Evolutionary conservation across 2,888 invertebrate species (phyloP).

Genomic region (Acheta domesticus): DNA sequence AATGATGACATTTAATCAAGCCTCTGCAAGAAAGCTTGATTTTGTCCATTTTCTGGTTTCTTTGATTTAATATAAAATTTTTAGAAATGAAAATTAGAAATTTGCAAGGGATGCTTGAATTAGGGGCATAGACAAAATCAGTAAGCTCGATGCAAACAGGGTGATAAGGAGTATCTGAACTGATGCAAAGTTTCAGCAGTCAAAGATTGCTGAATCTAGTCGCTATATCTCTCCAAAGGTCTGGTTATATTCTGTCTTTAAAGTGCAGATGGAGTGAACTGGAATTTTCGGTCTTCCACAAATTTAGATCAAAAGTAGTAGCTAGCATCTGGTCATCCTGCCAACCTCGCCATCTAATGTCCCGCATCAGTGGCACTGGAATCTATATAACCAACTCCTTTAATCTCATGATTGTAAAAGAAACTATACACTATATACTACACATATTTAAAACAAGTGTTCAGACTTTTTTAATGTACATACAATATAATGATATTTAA

Average conservation of each 20-base stretch:
- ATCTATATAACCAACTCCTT: not conserved
- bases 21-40: too few relatives aligned
- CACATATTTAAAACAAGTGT: conserved; percentile 30
- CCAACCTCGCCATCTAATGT: not conserved
- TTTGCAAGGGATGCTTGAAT: not conserved
- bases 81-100: not conserved
- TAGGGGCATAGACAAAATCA: not conserved
- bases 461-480: conserved; percentile 37
- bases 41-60: too few relatives aligned
- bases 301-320: not conserved
- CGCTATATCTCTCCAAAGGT: not conserved
- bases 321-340: conserved; percentile 18
- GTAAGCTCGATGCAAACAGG: not conserved
- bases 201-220: not conserved
- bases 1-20: not conserved
- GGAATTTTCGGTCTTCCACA: not conserved
- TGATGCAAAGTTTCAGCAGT: not conserved
- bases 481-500: conserved; percentile 32
- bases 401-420: not conserved
- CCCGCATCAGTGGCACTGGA: conserved; percentile 18
- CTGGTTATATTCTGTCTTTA: not conserved
- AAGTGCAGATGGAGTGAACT: not conserved
- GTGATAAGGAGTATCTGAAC: not conserved
- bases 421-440: conserved; percentile 19
- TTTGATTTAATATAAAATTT: too few relatives aligned